Base-by-base conservation (phyloP, 2,797 vertebrate genomes). In the Galagoides demidoff region DNA sequence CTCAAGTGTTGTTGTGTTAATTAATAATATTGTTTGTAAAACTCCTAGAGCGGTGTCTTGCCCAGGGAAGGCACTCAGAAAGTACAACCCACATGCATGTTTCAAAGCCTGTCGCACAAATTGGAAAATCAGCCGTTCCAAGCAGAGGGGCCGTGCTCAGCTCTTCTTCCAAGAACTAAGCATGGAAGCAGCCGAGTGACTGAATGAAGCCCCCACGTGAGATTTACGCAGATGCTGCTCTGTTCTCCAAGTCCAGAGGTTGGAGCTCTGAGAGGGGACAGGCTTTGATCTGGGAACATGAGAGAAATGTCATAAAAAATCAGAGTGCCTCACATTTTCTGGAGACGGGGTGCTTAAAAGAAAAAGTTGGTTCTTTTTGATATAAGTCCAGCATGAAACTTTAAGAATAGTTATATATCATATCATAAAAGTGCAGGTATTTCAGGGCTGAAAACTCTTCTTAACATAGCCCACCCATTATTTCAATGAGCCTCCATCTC, bases 311-410 rank as follows among this genome's bases (percentile, higher is more conserved):
- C 66, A 81, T 0, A 57, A 66, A 39, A 92, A 84, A 76, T 71
- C 27, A 83, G 27, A 19, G 29, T 43, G 23, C 7, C 10, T 23
- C 77, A 3, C 23, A 45, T 76, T 96, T 87, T 89, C 74, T 29
- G 29, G 78, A 92, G 66, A 45, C 29, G 14, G 23, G 16, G 20
- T n/a, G 49, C 39, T 95, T 85, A 52, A 92, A 82, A 79, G 71
- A 82, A 77, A 84, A 85, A 29, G 3, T 25, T 37, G 14, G 1
- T 52, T 7, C 17, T 91, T 43, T 79, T 74, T 74, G 55, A 85
- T 61, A 31, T 10, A 83, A 84, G n/a, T 82, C 64, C 96, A 85
- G 27, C 8, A 45, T 20, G 59, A 52, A 88, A 70, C 85, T 84
- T 86, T 49, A 85, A 87, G 39, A 31, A 73, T 94, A 78, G 27